These are phyloP conservation scores for Salticus scenicus DNA, from an alignment of 2,888 invertebrate genomes.

Conservation along the genomic window DNA sequence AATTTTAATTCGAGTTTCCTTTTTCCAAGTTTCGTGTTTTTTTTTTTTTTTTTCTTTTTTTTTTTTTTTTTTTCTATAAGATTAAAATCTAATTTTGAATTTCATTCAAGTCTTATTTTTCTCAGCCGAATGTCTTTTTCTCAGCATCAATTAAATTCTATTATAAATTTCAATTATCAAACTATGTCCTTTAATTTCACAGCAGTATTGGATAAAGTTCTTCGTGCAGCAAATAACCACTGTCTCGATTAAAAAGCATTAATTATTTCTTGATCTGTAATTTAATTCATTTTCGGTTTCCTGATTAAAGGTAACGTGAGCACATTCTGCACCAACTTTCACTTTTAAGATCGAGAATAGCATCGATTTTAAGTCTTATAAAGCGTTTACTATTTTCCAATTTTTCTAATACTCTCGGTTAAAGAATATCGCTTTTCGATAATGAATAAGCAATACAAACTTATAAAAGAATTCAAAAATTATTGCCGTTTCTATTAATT, in stretches of 20 bases:
- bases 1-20: too few species aligned
- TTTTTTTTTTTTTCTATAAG: too few species aligned
- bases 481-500: not conserved
- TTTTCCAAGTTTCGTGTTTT: too few species aligned
- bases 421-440: not conserved
- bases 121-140: too few species aligned
- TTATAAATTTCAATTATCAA: too few species aligned
- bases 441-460: not conserved
- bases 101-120: too few species aligned
- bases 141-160: too few species aligned
- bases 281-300: not conserved
- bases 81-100: too few species aligned
- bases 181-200: too few species aligned
- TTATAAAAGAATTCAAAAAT: not conserved
- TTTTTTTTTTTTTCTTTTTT: too few species aligned
- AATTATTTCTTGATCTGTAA: constrained; percentile 1
- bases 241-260: not conserved
- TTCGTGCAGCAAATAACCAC: not conserved
- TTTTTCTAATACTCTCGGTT: not conserved
- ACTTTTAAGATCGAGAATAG: not conserved
- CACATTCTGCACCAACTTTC: not conserved
- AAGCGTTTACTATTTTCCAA: not conserved
- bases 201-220: not conserved
- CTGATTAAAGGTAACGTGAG: not conserved
- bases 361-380: not conserved